Percentiles rank a stretch among this genome's conserved stretches.
These are phyloP conservation scores for Lycophotia porphyrea DNA, from an alignment of 2,888 invertebrate genomes.

Conservation along the genomic window DNA sequence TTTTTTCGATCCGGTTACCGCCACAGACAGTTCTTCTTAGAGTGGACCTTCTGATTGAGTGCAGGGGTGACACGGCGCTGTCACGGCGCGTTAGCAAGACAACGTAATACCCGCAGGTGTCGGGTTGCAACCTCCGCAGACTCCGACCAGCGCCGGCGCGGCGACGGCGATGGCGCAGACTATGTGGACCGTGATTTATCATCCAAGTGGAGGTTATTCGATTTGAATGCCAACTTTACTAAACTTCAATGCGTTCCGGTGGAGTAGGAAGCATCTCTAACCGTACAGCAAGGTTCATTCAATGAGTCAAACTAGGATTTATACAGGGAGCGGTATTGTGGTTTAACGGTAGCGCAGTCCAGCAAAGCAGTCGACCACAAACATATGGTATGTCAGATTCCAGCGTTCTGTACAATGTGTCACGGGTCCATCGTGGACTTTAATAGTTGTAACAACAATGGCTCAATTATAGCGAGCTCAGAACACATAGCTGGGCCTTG, in stretches of 20 bases:
- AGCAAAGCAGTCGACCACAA: no score
- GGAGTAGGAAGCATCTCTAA: not conserved
- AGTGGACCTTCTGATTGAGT: constrained; percentile 20
- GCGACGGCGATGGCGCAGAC: not conserved
- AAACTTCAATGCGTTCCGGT: not conserved
- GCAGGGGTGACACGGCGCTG: constrained; percentile 30
- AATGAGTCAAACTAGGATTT: not conserved
- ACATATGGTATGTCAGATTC: constrained; percentile 17
- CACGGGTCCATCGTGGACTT: not conserved
- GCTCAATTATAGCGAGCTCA: constrained; percentile 18
- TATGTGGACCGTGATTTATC: not conserved
- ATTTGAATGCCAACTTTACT: not conserved
- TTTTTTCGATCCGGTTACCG: not conserved
- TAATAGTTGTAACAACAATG: constrained; percentile 26
- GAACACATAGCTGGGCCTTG: constrained; percentile 7
- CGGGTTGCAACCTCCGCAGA: constrained; percentile 42
- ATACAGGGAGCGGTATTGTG: constrained; percentile 22
- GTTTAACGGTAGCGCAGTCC: constrained; percentile 5
- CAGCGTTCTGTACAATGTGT: constrained; percentile 5
- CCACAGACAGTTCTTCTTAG: not conserved
- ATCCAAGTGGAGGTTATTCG: not conserved
- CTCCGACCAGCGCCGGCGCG: not conserved
- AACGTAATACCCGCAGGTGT: constrained; percentile 58
- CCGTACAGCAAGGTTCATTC: not conserved
- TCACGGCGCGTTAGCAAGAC: constrained; percentile 58